Base-by-base conservation (phyloP, 2,888 invertebrate genomes). In the Conistra vaccinii region DNA sequence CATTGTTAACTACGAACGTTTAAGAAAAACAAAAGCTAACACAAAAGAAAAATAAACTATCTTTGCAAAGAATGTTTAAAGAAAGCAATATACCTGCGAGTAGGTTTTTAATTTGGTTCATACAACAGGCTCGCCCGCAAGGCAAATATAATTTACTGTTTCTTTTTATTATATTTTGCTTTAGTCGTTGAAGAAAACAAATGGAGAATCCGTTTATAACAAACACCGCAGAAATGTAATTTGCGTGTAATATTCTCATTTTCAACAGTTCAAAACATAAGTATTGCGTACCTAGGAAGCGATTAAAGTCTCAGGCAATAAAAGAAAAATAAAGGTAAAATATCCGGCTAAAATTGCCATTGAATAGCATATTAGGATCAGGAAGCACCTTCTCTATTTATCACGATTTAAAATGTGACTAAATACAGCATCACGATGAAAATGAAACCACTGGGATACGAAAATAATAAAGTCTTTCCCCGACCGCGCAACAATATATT, bases 51-150 rank as follows among this genome's bases (percentile, higher is more conserved):
- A 76, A 74, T 63, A 78, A 71, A 79, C 55, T 78, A 73, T 58
- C 20, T 69, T 29, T 12, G 55, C 57, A 69, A 69, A 69, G 51
- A 70, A 63, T 67, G 48, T 61, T 81, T 76, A 72, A 76, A 75
- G 67, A 73, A 42, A 81, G 62, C 63, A 77, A 70, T 67, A 75
- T 73, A 76, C 71, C 72, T 72, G 65, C 17, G 68, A 72, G 75
- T 55, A 79, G 70, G 74, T 84, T 85, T 89, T 87, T 83, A 87
- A 90, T 87, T 88, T 87, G 60, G 76, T 78, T 82, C 70, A 83
- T 82, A 86, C 80, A 87, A 83, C 77, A 86, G 78, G 73, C 70
- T 80, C 82, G 62, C 80, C 85, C 80, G 73, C 72, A 58, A 81
- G 87, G 80, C 76, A 83, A 81, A 71, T 78, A 66, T 79, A 83